A percentile compares a stretch with the other conserved stretches of the same genome.
These are phyloP conservation scores for Beaufortia kweichowensis DNA, from an alignment of 2,113 vertebrate genomes.

Conservation along the genomic window DNA sequence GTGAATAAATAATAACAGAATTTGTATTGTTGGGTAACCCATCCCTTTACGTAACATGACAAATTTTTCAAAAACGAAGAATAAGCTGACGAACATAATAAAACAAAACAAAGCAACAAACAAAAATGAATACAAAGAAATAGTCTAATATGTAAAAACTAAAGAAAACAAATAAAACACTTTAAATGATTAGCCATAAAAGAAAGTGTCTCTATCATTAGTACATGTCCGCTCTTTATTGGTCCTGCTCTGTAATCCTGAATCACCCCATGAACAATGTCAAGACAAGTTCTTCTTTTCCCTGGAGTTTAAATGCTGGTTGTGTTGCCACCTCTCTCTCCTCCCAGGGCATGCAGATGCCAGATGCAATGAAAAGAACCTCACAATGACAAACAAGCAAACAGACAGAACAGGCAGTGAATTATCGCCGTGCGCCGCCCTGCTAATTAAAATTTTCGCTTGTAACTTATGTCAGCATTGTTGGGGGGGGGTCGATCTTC, in stretches of 20 bases:
- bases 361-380: slow-evolving; percentile 69
- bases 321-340: slow-evolving; percentile 50
- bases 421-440: slow-evolving; percentile 89
- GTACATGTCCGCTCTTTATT: slow-evolving; percentile 47
- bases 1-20: neutral
- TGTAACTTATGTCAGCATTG: slow-evolving; percentile 97
- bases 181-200: slow-evolving; percentile 36
- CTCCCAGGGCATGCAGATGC: slow-evolving; percentile 72
- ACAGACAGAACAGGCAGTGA: slow-evolving; percentile 85
- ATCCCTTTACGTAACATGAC: neutral
- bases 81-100: neutral
- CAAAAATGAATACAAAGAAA: neutral
- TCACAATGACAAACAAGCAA: slow-evolving; percentile 77
- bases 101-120: too few species aligned
- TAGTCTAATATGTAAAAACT: neutral
- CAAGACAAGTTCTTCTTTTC: slow-evolving; percentile 43
- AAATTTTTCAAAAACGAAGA: neutral
- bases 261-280: slow-evolving; percentile 41
- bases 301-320: slow-evolving; percentile 49
- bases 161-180: neutral
- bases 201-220: slow-evolving; percentile 41
- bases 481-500: slow-evolving; percentile 82
- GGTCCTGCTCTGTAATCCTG: slow-evolving; percentile 45
- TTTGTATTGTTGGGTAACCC: neutral
- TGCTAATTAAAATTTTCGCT: slow-evolving; percentile 99